Evolutionary conservation across 2,888 invertebrate species (phyloP), one percentile per base, ranked within the genome.

Genomic region (Chrysotoxum bicinctum): DNA sequence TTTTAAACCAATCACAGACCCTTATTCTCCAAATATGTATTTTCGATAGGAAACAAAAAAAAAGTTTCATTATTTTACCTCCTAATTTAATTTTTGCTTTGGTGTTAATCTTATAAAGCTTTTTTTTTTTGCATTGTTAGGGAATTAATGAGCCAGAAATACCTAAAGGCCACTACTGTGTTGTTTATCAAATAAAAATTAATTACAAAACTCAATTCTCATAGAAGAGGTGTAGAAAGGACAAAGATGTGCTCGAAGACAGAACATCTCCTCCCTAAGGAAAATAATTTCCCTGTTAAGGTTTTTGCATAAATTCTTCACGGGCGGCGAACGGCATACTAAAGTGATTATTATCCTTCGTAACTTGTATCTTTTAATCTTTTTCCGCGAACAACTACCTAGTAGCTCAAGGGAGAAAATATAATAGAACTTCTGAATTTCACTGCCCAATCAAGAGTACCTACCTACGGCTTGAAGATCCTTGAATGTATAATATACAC

Each of bases 281-380:
- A 66, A 23, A 48, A 66, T 50, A 45, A 66, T 66, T 66, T 66
- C 50, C 66, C 50, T 50, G 50, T 66, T 50, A 50, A 50, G 50
- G 50, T 9, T 50, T 35, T 66, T 35, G 50, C 50, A 50, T 23
- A 66, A n/a, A 78, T 83, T 77, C 62, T 69, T 72, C 72, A 52
- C 54, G 52, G 45, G 32, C 54, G 21, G n/a, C 9, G 37, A 14
- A 14, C 10, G 12, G 60, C 35, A 64, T 45, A 69, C 45, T 78
- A 73, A 77, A 69, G 73, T 64, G 73, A 83, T 83, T 83, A 83
- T 74, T 83, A 83, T 74, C 68, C 62, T 62, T 74, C 48, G 26
- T 82, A 78, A 74, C 74, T 62, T 62, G 54, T 68, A 73, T 54
- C 73, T 48, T 35, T 58, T 72, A 37, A 72, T 75, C 64, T 58